These are phyloP conservation scores for Marmota monax DNA, from an alignment of 2,113 vertebrate species.

Conservation along the genomic window DNA sequence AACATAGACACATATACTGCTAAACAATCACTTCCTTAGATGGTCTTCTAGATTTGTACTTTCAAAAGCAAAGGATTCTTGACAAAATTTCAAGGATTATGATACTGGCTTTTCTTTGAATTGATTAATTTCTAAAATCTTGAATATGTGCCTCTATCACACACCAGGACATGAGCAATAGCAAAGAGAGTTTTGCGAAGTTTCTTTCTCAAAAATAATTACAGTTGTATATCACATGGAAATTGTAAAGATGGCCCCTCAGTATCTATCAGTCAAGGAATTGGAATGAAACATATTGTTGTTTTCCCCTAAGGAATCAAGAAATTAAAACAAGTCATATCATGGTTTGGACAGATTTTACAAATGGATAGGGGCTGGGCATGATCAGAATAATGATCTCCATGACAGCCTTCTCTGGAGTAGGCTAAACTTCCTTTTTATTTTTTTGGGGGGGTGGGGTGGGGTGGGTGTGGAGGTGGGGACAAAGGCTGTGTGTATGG, in stretches of 20 bases:
- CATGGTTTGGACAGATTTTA: not conserved
- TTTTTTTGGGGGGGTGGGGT: too few relatives aligned
- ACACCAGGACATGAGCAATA: not conserved
- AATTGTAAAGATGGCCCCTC: not conserved
- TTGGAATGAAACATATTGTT: not conserved
- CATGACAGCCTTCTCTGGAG: not conserved
- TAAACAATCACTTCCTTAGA: not conserved
- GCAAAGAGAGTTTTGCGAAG: not conserved
- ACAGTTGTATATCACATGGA: not conserved
- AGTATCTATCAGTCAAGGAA: not conserved
- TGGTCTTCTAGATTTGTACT: not conserved
- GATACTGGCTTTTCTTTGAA: conserved; percentile 13
- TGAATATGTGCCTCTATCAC: not conserved
- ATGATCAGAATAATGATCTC: not conserved
- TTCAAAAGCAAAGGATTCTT: conserved; percentile 39
- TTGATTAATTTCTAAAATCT: not conserved
- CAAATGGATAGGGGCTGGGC: too few relatives aligned
- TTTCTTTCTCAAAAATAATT: not conserved
- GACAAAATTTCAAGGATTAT: not conserved
- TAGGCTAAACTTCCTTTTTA: not conserved
- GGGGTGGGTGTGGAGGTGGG: fast-evolving
- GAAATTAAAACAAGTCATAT: conserved; percentile 11
- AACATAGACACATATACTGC: not conserved
- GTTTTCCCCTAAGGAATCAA: not conserved
- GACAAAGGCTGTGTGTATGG: not conserved